Evolutionary conservation across 2,113 vertebrate genomes (phyloP), one percentile per base, ranked within the genome.

Genomic region (Cololabis saira): DNA sequence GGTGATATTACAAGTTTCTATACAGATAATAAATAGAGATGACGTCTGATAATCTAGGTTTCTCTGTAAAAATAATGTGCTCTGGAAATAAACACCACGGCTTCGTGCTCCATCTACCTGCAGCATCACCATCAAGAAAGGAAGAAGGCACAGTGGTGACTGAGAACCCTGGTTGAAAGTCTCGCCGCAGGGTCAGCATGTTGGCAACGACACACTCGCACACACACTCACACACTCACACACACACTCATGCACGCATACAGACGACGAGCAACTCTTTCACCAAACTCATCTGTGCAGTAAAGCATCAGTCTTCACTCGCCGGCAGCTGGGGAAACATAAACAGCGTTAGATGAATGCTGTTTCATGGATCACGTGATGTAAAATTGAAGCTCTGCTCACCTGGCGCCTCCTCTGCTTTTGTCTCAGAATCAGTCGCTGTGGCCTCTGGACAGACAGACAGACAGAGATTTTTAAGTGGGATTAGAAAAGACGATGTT

Each of bases 141-240:
- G 37, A 51, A 68, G 58, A 71, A 90, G 91, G 89, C 87, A 91
- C 80, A 71, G 71, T 71, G 83, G 71, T 78, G 83, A 87, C 76
- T 61, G 68, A 76, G 42, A 55, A 72, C 77, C 76, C 15, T 45
- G 69, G 78, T 16, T 66, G 50, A 45, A 54, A 56, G 77, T 0
- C 67, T 74, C 49, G 76, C 67, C 83, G 50, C 63, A 64, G 72
- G 74, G 79, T 87, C 78, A 74, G 79, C 78, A 76, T 84, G 86
- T 92, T 93, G 92, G 92, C 91, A 93, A 93, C 84, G 24, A 80
- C 78, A 85, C 62, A 84, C 47, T 51, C 60, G 18, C 45, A 70
- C 61, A 51, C 30, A 27, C 17, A 37, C 58, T 42, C 67, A 24
- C 27, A 43, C 22, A 61, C 41, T 8, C 19, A 58, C 66, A 52